Evolutionary conservation across 2,113 vertebrate species (phyloP).

Genomic region (Rhinolophus ferrumequinum): DNA sequence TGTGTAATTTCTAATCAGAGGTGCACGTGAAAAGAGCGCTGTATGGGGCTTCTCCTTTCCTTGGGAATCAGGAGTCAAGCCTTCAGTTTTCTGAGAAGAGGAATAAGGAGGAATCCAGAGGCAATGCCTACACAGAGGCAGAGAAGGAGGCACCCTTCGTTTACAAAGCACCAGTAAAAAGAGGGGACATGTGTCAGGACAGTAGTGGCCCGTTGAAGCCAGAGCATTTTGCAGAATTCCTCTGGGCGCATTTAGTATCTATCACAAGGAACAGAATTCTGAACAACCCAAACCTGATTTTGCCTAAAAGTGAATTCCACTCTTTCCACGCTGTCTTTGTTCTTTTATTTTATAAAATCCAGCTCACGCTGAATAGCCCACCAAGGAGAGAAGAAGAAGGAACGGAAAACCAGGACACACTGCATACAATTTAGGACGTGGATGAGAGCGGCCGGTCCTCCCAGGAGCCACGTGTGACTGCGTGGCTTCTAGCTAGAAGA

Average conservation of each 20-base stretch:
- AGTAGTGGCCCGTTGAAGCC: neutral
- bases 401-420: fast-evolving
- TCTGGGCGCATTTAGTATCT: fast-evolving
- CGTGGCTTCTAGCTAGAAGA: fast-evolving
- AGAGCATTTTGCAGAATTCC: fast-evolving
- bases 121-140: neutral
- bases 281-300: neutral
- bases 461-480: fast-evolving
- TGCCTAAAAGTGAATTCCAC: neutral
- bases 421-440: fast-evolving
- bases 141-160: fast-evolving
- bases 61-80: neutral
- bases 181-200: fast-evolving
- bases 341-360: neutral
- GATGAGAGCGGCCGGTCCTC: fast-evolving
- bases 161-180: too few relatives aligned
- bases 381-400: neutral
- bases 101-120: neutral
- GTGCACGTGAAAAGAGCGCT: fast-evolving
- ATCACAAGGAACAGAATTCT: fast-evolving
- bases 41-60: neutral
- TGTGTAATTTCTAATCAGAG: neutral
- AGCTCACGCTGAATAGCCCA: neutral
- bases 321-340: neutral
- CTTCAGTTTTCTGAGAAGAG: neutral